Evolutionary conservation across 2,888 invertebrate species (phyloP).

Genomic region (Rhabditoides inermis): DNA sequence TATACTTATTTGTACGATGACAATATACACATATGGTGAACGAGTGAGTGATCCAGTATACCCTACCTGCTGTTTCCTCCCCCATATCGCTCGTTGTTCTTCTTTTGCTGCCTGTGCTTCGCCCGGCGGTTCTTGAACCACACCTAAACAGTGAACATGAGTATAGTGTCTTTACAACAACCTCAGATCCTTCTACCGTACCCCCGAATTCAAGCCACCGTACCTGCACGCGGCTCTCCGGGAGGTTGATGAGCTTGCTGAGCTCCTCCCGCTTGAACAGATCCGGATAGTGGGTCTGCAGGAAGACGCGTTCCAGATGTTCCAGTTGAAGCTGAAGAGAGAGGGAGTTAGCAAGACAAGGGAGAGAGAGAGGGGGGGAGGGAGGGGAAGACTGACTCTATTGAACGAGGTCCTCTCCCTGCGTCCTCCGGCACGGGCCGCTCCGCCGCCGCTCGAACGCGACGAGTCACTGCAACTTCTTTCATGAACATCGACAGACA

Average conservation of each 20-base stretch:
- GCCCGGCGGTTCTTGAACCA: conserved; percentile 46
- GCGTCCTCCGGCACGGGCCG: conserved; percentile 15
- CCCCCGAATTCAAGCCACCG: conserved; percentile 2
- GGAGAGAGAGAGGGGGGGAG: no score
- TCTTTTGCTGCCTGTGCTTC: conserved; percentile 32
- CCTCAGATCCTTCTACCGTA: no score
- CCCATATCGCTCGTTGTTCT: conserved; percentile 7
- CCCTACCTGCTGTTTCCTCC: no score
- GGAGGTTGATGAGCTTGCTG: conserved; percentile 18
- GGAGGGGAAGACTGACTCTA: no score
- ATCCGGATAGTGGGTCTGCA: conserved; percentile 27
- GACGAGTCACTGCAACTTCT: no score
- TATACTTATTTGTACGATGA: no score
- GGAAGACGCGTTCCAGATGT: conserved; percentile 24
- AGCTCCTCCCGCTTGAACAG: conserved; percentile 21
- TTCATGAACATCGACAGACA: no score
- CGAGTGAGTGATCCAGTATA: no score
- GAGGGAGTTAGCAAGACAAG: no score
- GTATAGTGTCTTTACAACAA: background rate
- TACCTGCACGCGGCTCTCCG: conserved; percentile 29
- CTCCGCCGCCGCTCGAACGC: no score
- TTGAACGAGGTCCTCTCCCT: conserved; percentile 30
- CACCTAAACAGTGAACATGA: conserved; percentile 22
- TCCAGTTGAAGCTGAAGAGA: conserved; percentile 25
- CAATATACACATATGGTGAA: conserved; percentile 15